These are phyloP conservation scores for Drosophila melanocephala DNA, from an alignment of 2,888 invertebrate species.

Conservation along the genomic window DNA sequence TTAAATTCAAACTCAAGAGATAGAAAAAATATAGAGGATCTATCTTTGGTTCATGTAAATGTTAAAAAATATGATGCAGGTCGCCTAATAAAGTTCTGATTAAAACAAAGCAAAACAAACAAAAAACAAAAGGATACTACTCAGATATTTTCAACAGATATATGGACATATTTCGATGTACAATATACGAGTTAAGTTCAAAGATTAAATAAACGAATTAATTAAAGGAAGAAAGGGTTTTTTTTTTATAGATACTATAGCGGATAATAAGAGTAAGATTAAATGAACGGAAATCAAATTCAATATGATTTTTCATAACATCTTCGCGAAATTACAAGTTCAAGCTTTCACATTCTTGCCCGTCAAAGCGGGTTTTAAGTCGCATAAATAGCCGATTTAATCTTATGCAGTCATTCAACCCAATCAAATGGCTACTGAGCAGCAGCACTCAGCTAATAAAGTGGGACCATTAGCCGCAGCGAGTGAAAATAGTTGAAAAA, in stretches of 20 bases:
- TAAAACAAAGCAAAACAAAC: neutral
- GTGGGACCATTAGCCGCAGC: constrained; percentile 30
- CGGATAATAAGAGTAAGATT: neutral
- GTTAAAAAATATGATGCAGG: neutral
- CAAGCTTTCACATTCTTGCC: neutral
- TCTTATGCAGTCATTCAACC: constrained; percentile 47
- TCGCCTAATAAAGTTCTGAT: too few relatives aligned
- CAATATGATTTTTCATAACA: neutral
- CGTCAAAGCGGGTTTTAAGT: constrained; percentile 28
- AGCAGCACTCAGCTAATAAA: constrained; percentile 28
- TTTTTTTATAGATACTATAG: neutral
- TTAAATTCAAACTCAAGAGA: neutral
- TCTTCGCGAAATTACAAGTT: neutral
- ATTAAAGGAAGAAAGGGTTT: neutral
- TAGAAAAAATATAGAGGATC: neutral
- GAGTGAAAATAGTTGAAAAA: constrained; percentile 41
- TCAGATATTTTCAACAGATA: neutral
- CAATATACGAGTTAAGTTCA: too few relatives aligned
- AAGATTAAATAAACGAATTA: neutral
- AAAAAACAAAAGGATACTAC: neutral
- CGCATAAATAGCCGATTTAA: constrained; percentile 24
- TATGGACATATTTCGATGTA: neutral
- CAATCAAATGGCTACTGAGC: constrained; percentile 27
- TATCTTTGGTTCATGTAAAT: neutral
- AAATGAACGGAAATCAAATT: neutral